Base-by-base conservation (phyloP, 2,113 vertebrate species). In the Herpetotheres cachinnans region DNA sequence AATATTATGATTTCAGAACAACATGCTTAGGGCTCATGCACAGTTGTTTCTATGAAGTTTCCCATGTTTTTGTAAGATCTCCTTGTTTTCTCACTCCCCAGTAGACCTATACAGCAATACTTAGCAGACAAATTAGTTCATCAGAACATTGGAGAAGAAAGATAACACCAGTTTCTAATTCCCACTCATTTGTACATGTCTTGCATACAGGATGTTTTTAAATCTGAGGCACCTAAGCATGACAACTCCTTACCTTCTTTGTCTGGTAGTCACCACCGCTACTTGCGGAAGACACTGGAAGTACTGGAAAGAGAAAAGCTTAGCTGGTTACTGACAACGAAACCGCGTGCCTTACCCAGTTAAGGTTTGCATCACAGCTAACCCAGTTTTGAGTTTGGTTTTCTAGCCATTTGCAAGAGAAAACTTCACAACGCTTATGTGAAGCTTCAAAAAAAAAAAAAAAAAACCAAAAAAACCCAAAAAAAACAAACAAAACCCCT, bases 241-340 rank as follows among this genome's bases (percentile, higher is more conserved):
- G 11, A 55, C 19, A 46, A 4, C 2, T 46, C 82, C 97, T 98
- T 95, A 98, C 98, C 82, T 92, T 93, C 20, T 95, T 91, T 90
- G 84, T 27, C 65, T 47, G 46, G 1, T 24, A 10, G 59, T 97
- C 97, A 2, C 95, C 97, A 86, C 71, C 63, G 3, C 97, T 98
- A 11, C 97, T 97, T 85, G 87, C 11, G 0, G 97, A 96, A 71
- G 96, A 97, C 27, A 94, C 26, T 5, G 98, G 97, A 90, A 98
- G 95, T 38, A 98, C 98, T 98, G 44, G 58, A 95, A 82, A 8
- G 44, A 85, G 62, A 90, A 92, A 94, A 92, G 11, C 6, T 82
- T 55, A 16, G 18, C 21, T 21, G 6, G 36, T 80, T 80, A 77
- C 38, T 46, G 20, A 55, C 21, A 40, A 16, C 0, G 0, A 5